Evolutionary conservation across 2,797 vertebrate genomes (phyloP), one percentile per base, ranked within the genome.

Genomic region (Lacerta bilineata): DNA sequence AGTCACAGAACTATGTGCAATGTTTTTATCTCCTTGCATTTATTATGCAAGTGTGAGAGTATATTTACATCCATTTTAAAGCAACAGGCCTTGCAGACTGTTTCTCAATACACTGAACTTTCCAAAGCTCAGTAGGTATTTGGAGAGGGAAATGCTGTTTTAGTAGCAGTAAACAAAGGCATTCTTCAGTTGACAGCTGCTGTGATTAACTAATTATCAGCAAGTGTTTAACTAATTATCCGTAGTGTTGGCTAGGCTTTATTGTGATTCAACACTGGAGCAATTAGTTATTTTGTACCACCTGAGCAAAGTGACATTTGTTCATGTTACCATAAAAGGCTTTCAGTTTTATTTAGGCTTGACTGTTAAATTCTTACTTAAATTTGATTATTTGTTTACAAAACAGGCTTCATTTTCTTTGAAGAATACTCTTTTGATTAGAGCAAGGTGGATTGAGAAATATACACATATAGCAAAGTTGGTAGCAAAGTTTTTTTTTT

Each of bases 51-150:
- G 79, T 59, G 80, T n/a, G 80, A 41, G 46, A 41, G 46, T 18
- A 43, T 91, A 83, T 33, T 15, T 78, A 69, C 92, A 61, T 76
- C 84, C 6, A 29, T 43, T 89, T 90, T 85, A n/a, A 78, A 90
- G 11, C 7, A 79, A 43, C 46, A 84, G 80, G 74, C 29, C 25
- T 85, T 59, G 88, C 3, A 85, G 5, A n/a, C n/a, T 72, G 9
- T 71, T 13, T 50, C 8, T 9, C 76, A 36, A 6, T 23, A 64
- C 20, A 23, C 20, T 5, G 23, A 80, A 69, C 25, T 84, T 72
- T 64, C 4, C 50, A 82, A 75, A 23, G 50, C 20, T 61, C 36
- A 66, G 7, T 64, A 59, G 46, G 18, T 39, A 80, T 80, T 41
- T 33, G 1, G 15, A 39, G 36, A 15, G 29, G 36, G 29, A 46